A percentile compares a stretch with the other conserved stretches of the same genome.
These are phyloP conservation scores for Dendrocincla tyrannina DNA, from an alignment of 2,797 vertebrate species.

Conservation along the genomic window DNA sequence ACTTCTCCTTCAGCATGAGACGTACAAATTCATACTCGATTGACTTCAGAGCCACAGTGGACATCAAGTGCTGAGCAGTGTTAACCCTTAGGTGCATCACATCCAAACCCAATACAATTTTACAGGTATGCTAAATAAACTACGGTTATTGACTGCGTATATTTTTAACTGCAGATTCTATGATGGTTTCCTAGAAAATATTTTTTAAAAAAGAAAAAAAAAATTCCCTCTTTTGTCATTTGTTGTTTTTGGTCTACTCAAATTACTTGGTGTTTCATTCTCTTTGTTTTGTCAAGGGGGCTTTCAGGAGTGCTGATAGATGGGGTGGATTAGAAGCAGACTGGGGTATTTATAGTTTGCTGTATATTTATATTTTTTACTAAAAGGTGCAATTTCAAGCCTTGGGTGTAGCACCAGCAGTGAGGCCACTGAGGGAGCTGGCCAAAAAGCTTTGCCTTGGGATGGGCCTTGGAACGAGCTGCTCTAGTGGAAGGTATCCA, in stretches of 20 bases:
- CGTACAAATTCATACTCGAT: neutral
- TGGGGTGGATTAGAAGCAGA: neutral
- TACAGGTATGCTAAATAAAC: neutral
- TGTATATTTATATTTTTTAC: neutral
- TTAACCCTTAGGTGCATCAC: neutral
- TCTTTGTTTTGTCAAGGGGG: neutral
- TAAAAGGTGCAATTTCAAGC: neutral
- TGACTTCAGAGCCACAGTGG: neutral
- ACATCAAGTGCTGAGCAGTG: neutral
- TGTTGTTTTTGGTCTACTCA: neutral
- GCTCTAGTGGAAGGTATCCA: neutral
- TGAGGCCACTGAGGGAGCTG: neutral
- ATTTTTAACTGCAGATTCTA: neutral
- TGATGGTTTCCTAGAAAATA: neutral
- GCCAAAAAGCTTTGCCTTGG: neutral
- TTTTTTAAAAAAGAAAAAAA: neutral
- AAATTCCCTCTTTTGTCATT: neutral
- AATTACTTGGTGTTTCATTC: neutral
- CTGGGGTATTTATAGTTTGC: neutral
- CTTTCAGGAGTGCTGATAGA: neutral
- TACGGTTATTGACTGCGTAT: neutral
- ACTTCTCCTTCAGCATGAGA: neutral
- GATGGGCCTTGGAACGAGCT: neutral
- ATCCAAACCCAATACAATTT: neutral
- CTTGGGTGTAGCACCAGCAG: neutral